Conservation (phyloP, 2,113 vertebrate genomes). For the Sebastes schlegelii region DNA sequence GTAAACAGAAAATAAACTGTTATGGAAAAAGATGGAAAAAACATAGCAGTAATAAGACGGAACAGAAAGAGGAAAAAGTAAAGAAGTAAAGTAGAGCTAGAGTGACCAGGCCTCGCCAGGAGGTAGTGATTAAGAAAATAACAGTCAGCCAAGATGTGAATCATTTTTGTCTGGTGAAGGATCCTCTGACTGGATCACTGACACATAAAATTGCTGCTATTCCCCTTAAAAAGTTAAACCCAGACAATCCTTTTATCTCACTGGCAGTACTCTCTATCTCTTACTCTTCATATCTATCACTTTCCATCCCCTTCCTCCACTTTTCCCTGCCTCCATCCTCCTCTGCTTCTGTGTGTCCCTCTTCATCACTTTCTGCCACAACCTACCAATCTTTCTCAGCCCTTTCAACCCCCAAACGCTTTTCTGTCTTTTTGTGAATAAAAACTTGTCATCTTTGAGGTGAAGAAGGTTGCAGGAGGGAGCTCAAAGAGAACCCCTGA, state of each 20-base stretch:
- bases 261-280: constrained; percentile 25
- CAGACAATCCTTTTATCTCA: constrained; percentile 38
- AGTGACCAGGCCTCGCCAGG: not conserved
- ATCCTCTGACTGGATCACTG: constrained; percentile 30
- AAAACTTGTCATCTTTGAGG: constrained; percentile 32
- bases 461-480: constrained; percentile 10
- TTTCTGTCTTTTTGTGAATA: constrained; percentile 28
- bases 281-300: constrained; percentile 28
- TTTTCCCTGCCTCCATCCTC: constrained; percentile 2
- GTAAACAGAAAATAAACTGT: not conserved
- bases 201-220: constrained; percentile 35
- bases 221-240: constrained; percentile 33
- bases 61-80: not conserved
- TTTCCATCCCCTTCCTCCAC: constrained; percentile 15
- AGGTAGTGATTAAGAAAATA: constrained; percentile 23
- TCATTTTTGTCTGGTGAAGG: constrained; percentile 17
- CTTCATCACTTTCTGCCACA: constrained; percentile 40
- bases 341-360: constrained; percentile 20
- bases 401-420: constrained; percentile 20
- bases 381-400: constrained; percentile 22
- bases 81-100: not conserved
- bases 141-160: constrained; percentile 30
- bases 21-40: not conserved
- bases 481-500: constrained; percentile 6
- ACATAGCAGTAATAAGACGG: not conserved